These are phyloP conservation scores for Ectemnius cavifrons DNA, from an alignment of 2,888 invertebrate genomes.

Conservation along the genomic window DNA sequence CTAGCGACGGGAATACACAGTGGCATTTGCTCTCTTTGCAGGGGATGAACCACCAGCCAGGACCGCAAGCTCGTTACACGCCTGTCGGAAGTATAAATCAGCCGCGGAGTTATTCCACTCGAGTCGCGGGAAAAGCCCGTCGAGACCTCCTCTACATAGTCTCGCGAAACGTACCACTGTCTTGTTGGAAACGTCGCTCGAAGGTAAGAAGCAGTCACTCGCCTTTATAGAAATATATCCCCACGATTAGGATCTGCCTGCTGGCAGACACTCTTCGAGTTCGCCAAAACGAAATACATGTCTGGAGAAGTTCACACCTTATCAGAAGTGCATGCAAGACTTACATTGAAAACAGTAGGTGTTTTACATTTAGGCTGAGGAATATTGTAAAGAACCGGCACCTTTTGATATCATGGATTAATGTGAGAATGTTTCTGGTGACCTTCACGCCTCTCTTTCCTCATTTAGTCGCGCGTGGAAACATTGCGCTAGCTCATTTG, in stretches of 20 bases:
- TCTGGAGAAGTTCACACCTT: too few species aligned
- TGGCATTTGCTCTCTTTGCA: constrained; percentile 17
- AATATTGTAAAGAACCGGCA: too few species aligned
- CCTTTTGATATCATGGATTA: too few species aligned
- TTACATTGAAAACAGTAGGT: too few species aligned
- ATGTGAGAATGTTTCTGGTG: too few species aligned
- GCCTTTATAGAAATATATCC: background rate
- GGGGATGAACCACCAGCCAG: constrained; percentile 38
- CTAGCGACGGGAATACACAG: constrained; percentile 31
- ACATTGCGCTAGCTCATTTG: background rate
- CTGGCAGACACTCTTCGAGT: background rate
- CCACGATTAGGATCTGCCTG: background rate
- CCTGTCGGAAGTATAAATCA: constrained; percentile 76
- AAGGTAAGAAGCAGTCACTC: constrained; percentile 3
- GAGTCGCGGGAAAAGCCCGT: constrained; percentile 54
- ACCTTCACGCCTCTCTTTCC: too few species aligned
- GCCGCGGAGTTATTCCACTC: constrained; percentile 59
- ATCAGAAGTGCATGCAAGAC: too few species aligned
- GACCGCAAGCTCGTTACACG: constrained; percentile 69
- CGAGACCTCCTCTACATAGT: constrained; percentile 48
- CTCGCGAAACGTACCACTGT: constrained; percentile 43
- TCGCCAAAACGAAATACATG: too few species aligned
- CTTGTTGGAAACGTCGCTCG: constrained; percentile 35
- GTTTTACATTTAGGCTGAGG: too few species aligned
- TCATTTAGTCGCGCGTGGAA: too few species aligned